Evolutionary conservation across 92 coral and sea anemone genomes (phyloP), one percentile per base, ranked within the genome.

Genomic region (Parazoanthus atlanticus): DNA sequence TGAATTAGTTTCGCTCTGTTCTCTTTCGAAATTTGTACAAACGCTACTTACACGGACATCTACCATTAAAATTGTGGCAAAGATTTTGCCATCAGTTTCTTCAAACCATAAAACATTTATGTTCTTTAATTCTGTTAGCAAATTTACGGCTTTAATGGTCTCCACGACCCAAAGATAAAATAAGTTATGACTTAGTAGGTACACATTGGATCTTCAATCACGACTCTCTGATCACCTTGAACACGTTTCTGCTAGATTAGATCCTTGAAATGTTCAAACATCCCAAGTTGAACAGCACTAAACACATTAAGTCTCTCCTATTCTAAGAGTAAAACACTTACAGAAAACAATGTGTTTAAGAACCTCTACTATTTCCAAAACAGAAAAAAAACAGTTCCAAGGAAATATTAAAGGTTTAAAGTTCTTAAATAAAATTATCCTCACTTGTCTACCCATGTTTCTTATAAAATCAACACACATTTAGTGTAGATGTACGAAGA

Each of bases 21-120:
- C 38, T 84, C 25, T 84, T 12, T 41, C 26, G 54, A 70, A 28
- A 43, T 84, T 84, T 84, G 40, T 84, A 69, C 78, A 84, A 83
- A 67, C 52, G 46, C 19, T 38, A 66, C 29, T 41, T 83, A 67
- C 61, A 67, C n/a, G 41, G 28, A 69, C 65, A 73, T 43, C 46
- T n/a, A 71, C 26, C 26, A 32, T 46, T 84, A 41, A 69, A 43
- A 69, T 29, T 31, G 78, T 78, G 82, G 66, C 82, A 26, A 38
- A 49, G 34, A 78, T 17, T 47, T 78, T 31, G 82, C 66, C 82
- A 47, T 25, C 82, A 36, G 79, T 23, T n/a, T 75, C 79, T 75
- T 25, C 43, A 75, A 75, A 36, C 43, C 25, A 75, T 75, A 75
- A 84, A 84, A 32, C 33, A 71, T 66, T 23, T 61, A 56, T 56